Evolutionary conservation across 2,888 invertebrate species (phyloP).

Genomic region (Drosophila mettleri): DNA sequence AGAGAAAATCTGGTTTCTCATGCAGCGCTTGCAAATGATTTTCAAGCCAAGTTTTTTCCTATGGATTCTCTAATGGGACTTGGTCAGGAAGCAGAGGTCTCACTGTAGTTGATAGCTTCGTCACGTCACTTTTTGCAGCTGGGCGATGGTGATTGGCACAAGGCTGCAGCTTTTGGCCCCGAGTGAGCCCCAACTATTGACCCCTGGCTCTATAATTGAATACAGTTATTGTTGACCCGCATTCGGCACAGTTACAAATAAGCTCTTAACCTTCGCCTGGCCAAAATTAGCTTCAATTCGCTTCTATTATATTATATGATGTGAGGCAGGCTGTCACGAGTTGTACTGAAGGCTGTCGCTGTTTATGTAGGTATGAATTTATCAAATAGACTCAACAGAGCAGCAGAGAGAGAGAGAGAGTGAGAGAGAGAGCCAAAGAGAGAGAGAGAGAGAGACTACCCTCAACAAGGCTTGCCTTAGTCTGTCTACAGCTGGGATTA

Average conservation of each 20-base stretch:
- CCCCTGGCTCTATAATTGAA: background rate
- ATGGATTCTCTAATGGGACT: background rate
- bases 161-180: conserved; percentile 9
- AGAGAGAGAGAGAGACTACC: too few species aligned
- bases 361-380: too few species aligned
- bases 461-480: background rate
- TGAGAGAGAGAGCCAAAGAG: too few species aligned
- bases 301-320: background rate
- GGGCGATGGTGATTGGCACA: conserved; percentile 3
- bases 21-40: background rate
- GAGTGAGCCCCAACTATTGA: conserved; percentile 3
- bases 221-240: conserved; percentile 8
- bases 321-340: background rate
- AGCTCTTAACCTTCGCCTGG: conserved; percentile 9
- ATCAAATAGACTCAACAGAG: too few species aligned
- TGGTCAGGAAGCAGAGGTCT: background rate
- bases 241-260: background rate
- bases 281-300: conserved; percentile 3
- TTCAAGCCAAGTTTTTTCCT: background rate
- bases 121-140: conserved; percentile 3
- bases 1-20: conserved; percentile 4
- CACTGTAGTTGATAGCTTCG: background rate
- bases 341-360: background rate
- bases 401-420: too few species aligned
- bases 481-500: too few species aligned